Evolutionary conservation across 2,797 vertebrate species (phyloP).

Genomic region (Tolypeutes matacus): DNA sequence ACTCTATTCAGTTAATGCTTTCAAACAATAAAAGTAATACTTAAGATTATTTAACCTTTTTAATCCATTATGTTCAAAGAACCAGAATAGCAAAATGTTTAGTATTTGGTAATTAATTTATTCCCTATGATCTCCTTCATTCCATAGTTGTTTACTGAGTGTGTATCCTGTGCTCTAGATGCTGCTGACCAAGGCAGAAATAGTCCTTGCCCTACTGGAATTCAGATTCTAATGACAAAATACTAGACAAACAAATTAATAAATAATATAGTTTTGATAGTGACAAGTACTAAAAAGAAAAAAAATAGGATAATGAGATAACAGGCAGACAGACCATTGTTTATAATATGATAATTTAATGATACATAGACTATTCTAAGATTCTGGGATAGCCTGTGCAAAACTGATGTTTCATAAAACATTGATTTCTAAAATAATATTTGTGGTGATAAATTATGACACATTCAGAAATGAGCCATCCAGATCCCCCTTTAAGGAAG

Average conservation of each 20-base stretch:
- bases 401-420: neutral
- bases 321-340: neutral
- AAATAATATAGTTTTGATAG: neutral
- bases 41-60: constrained; percentile 25
- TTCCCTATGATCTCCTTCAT: neutral
- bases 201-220: neutral
- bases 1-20: neutral
- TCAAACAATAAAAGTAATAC: constrained; percentile 8
- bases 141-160: neutral
- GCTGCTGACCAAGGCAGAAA: neutral
- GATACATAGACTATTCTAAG: constrained; percentile 37
- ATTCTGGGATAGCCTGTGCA: neutral
- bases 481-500: neutral
- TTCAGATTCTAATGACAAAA: constrained; percentile 40
- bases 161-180: neutral
- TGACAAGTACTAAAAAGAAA: constrained; percentile 43
- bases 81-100: neutral
- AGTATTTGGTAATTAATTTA: neutral
- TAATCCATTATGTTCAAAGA: neutral
- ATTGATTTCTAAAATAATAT: neutral
- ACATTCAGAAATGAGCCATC: neutral
- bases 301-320: constrained; percentile 39
- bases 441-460: neutral
- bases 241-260: neutral
- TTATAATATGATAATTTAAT: constrained; percentile 49